phyloP scores from a whole-genome alignment of 1,140 invertebrate species.

The Drosophila seguyi region DNA sequence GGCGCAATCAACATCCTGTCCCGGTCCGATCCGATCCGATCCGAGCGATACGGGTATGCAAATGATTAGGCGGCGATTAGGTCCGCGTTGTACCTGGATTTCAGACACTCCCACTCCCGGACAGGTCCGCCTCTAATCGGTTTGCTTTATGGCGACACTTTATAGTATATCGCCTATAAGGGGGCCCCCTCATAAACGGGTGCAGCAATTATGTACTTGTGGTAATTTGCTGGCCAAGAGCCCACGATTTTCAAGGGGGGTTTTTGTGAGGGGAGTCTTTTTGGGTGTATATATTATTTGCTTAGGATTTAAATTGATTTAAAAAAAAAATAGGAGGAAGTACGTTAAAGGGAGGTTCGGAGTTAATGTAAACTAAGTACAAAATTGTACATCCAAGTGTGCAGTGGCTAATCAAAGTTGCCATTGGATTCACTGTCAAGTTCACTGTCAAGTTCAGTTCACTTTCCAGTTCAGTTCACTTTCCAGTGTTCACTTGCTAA shows the following conservation, averaged over 20 bases:
- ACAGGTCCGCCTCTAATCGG: constrained; percentile 9
- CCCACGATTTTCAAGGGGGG: constrained; percentile 15
- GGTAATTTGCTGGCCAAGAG: constrained; percentile 40
- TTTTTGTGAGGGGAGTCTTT: background rate
- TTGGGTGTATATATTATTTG: background rate
- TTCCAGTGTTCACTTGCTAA: too few species aligned
- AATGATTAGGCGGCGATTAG: constrained; percentile 60
- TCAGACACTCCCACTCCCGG: constrained; percentile 3
- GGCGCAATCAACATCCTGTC: constrained; percentile 75
- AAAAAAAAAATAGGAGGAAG: too few species aligned
- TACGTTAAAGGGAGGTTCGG: too few species aligned
- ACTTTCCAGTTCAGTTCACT: too few species aligned
- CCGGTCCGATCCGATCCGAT: constrained; percentile 50
- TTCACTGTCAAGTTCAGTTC: too few species aligned
- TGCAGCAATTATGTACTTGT: constrained; percentile 49
- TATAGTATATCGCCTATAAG: constrained; percentile 15
- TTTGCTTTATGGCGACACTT: constrained; percentile 35
- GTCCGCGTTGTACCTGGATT: constrained; percentile 24
- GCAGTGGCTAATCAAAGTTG: too few species aligned
- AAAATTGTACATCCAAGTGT: too few species aligned
- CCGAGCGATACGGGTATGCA: constrained; percentile 56
- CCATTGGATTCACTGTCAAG: too few species aligned
- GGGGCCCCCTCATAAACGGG: constrained; percentile 28
- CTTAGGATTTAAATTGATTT: background rate
- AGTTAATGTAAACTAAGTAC: too few species aligned